Conservation (phyloP, 2,888 invertebrate species). For the Cerceris rybyensis region DNA sequence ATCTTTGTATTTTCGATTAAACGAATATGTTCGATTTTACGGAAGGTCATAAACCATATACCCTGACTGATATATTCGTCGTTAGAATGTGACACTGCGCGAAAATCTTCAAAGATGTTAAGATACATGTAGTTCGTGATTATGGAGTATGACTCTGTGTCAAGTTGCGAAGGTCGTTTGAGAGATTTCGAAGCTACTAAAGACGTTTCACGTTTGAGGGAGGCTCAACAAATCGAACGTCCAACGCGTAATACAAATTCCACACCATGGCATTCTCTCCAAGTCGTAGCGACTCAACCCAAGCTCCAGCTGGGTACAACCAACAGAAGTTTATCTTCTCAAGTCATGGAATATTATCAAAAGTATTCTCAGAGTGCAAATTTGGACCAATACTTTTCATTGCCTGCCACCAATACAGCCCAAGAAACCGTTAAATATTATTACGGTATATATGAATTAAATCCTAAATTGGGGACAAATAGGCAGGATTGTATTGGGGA, state of each 20-base stretch:
- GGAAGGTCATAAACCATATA: background rate
- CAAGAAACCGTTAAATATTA: slow-evolving; percentile 69
- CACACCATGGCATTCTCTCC: slow-evolving; percentile 48
- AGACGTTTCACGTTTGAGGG: slow-evolving; percentile 39
- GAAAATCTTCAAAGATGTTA: slow-evolving; percentile 35
- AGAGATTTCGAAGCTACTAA: slow-evolving; percentile 65
- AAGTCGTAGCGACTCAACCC: slow-evolving; percentile 40
- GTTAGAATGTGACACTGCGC: slow-evolving; percentile 41
- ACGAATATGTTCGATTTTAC: slow-evolving; percentile 4
- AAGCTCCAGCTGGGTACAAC: slow-evolving; percentile 37
- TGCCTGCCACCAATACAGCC: slow-evolving; percentile 65
- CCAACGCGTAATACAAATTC: slow-evolving; percentile 32
- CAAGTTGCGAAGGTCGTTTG: slow-evolving; percentile 72
- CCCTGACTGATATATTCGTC: slow-evolving; percentile 1
- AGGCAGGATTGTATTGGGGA: slow-evolving; percentile 68
- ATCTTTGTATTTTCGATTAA: background rate
- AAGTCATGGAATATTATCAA: slow-evolving; percentile 86
- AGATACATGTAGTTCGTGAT: slow-evolving; percentile 35
- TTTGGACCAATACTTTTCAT: slow-evolving; percentile 86
- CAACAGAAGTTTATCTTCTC: slow-evolving; percentile 71
- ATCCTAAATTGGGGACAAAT: slow-evolving; percentile 52
- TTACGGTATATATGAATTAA: slow-evolving; percentile 69
- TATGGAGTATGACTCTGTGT: slow-evolving; percentile 78
- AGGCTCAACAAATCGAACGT: slow-evolving; percentile 36
- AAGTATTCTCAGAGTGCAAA: slow-evolving; percentile 87